A percentile compares a stretch with the other conserved stretches of the same genome.
Conservation (phyloP, 2,888 invertebrate genomes). For the Rhaphigaster nebulosa region DNA sequence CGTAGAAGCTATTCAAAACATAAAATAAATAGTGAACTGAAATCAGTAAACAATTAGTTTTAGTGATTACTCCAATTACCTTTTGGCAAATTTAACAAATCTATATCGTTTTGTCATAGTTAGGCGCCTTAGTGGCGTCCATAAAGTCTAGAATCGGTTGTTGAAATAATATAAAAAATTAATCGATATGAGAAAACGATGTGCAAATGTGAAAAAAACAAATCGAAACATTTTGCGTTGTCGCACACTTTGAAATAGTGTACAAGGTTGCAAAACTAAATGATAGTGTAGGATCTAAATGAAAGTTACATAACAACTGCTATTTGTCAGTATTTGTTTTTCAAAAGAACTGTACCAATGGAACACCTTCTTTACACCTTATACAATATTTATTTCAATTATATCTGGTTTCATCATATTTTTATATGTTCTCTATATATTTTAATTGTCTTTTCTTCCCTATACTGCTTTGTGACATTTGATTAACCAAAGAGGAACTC, state of each 20-base stretch:
- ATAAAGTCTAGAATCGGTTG: too few relatives aligned
- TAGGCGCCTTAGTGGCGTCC: too few relatives aligned
- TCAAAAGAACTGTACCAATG: not conserved
- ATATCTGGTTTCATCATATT: not conserved
- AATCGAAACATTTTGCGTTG: too few relatives aligned
- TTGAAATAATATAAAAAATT: too few relatives aligned
- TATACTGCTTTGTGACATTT: not conserved
- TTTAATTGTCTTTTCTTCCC: not conserved
- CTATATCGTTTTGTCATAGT: too few relatives aligned
- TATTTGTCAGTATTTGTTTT: not conserved
- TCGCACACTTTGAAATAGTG: not conserved
- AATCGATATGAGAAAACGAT: too few relatives aligned
- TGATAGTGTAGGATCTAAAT: not conserved
- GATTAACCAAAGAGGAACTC: not conserved
- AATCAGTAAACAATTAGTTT: too few relatives aligned
- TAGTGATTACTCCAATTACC: too few relatives aligned
- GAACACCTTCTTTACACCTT: not conserved
- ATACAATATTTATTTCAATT: not conserved
- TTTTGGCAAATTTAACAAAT: too few relatives aligned
- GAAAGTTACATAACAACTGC: conserved; percentile 1
- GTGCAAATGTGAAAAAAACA: too few relatives aligned
- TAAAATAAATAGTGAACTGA: too few relatives aligned
- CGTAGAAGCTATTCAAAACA: too few relatives aligned
- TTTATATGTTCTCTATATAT: not conserved
- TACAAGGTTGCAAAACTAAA: not conserved